phyloP scores from a whole-genome alignment of 2,888 invertebrate species.

The Lepidocyrtoides sp. region DNA sequence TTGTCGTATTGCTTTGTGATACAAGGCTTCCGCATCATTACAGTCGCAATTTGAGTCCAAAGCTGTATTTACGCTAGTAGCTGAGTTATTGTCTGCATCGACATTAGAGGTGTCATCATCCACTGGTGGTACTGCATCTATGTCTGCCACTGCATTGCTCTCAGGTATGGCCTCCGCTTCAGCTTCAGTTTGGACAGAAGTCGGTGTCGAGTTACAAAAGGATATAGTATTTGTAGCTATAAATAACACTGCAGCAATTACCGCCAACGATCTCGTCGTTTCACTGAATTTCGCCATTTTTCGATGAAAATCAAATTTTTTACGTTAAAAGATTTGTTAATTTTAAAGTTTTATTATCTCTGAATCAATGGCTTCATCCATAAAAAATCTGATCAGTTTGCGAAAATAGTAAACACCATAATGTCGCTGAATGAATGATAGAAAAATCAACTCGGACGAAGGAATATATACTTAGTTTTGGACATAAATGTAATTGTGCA shows the following conservation, averaged over 20 bases:
- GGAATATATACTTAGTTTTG: too few species aligned
- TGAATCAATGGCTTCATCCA: too few species aligned
- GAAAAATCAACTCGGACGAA: too few species aligned
- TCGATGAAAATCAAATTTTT: not conserved
- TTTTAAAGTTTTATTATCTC: too few species aligned
- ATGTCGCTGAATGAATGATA: too few species aligned
- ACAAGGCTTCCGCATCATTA: constrained; percentile 43
- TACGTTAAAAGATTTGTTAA: too few species aligned
- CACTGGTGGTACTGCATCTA: too few species aligned
- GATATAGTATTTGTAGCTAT: too few species aligned
- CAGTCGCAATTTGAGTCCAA: constrained; percentile 47
- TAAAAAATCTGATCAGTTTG: too few species aligned
- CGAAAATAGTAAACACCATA: too few species aligned
- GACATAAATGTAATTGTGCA: too few species aligned
- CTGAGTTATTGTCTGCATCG: not conserved
- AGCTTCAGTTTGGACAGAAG: not conserved
- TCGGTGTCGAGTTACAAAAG: too few species aligned
- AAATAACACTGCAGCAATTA: not conserved
- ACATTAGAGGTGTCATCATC: not conserved
- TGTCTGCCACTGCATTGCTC: not conserved
- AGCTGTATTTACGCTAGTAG: not conserved
- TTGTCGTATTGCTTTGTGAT: constrained; percentile 14
- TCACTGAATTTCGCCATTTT: constrained; percentile 18
- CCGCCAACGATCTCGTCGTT: not conserved
- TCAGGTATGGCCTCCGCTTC: not conserved